Evolutionary conservation across 2,888 invertebrate genomes (phyloP), one percentile per base, ranked within the genome.

Genomic region (Ormia ochracea): DNA sequence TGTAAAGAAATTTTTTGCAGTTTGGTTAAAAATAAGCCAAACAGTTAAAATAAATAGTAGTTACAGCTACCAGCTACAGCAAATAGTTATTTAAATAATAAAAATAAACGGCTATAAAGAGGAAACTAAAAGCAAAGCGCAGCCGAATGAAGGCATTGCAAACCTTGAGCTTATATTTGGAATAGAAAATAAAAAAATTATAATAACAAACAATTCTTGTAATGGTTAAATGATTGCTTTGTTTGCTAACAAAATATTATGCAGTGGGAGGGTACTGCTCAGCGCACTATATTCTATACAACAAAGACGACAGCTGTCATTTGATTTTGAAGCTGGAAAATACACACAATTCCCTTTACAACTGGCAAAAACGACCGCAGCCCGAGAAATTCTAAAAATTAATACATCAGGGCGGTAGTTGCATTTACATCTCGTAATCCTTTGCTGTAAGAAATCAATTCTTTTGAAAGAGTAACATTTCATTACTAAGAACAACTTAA

Each of bases 221-320:
- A 58, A 77, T 48, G 56, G 33, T 58, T 77, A 63, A 77, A 56
- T 56, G 76, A 77, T 77, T 77, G 76, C 65, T 70, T 77, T 70
- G 76, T 77, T 56, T 50, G 38, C 36, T 28, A 41, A 63, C 1
- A 45, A 43, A 26, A 38, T 48, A 41, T n/a, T 10, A 9, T 19
- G 28, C 23, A 31, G 33, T 54, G 26, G 43, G 52, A 61, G 52
- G 23, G 5, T 10, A 41, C 41, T 52, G 72, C 52, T 52, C 21
- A 48, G 28, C n/a, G n/a, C 28, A 50, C 14, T 52, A 14, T 9
- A 9, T 19, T 19, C 38, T 36, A 7, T 14, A 21, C 12, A 23
- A 14, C 12, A 19, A 28, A 31, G 38, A 23, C n/a, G n/a, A n/a
- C 56, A 33, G 33, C 28, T 68, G 33, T 52, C 23, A 23, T 73